Evolutionary conservation across 2,113 vertebrate genomes (phyloP).

Genomic region (Ia io): DNA sequence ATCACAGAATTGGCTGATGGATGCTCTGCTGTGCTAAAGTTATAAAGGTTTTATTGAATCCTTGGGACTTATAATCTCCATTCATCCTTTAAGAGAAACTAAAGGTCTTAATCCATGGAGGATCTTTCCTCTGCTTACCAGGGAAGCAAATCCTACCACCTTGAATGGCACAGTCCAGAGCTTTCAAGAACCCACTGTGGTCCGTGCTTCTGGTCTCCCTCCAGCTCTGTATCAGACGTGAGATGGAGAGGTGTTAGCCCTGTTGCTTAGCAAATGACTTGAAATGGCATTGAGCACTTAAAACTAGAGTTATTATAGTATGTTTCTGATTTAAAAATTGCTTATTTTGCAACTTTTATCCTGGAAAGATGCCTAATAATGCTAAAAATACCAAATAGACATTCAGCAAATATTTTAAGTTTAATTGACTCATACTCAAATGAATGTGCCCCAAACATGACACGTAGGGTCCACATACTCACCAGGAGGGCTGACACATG

Average conservation of each 20-base stretch:
- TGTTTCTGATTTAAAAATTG: slow-evolving; percentile 65
- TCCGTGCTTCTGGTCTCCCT: slow-evolving; percentile 36
- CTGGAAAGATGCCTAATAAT: slow-evolving; percentile 42
- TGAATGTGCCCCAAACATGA: neutral
- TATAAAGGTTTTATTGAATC: slow-evolving; percentile 78
- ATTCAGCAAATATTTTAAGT: slow-evolving; percentile 24
- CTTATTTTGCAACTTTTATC: slow-evolving; percentile 52
- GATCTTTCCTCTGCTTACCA: slow-evolving; percentile 61
- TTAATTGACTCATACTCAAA: slow-evolving; percentile 7
- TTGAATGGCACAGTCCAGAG: neutral
- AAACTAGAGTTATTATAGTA: neutral
- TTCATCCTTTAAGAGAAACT: slow-evolving; percentile 80
- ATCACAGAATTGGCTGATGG: slow-evolving; percentile 71
- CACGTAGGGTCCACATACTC: neutral
- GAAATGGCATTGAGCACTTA: slow-evolving; percentile 27
- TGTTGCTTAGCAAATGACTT: slow-evolving; percentile 46
- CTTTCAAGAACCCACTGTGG: slow-evolving; percentile 44
- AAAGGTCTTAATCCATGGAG: slow-evolving; percentile 68
- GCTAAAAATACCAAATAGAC: slow-evolving; percentile 55
- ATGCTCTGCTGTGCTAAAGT: slow-evolving; percentile 72
- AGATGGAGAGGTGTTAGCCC: slow-evolving; percentile 11
- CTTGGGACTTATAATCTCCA: slow-evolving; percentile 70
- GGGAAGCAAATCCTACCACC: slow-evolving; percentile 66
- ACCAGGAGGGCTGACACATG: neutral
- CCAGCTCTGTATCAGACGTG: neutral